Evolutionary conservation across 2,797 vertebrate genomes (phyloP).

Genomic region (Anguilla anguilla): DNA sequence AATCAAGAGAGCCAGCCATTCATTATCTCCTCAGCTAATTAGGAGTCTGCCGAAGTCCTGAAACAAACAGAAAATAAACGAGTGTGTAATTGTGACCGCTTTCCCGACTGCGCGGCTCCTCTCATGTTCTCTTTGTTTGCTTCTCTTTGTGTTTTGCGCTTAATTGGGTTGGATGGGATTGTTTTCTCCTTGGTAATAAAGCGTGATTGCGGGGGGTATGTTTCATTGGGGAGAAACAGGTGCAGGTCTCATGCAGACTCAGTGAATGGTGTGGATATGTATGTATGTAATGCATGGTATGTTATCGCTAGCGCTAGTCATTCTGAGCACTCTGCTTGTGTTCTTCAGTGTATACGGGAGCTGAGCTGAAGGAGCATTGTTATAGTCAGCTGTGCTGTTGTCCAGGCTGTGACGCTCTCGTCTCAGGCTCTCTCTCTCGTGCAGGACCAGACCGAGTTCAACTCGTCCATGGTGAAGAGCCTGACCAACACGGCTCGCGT

Average conservation of each 20-base stretch:
- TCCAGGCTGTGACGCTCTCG: neutral
- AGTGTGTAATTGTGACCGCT: conserved; percentile 1
- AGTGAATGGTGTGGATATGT: neutral
- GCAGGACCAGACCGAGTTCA: conserved; percentile 93
- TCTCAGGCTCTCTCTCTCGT: conserved; percentile 5
- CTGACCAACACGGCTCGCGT: conserved; percentile 92
- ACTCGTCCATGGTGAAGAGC: conserved; percentile 91
- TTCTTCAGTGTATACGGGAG: neutral
- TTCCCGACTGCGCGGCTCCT: neutral
- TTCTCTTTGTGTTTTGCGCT: neutral
- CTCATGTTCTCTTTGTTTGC: conserved; percentile 32
- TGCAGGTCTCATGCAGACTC: neutral
- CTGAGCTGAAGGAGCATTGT: neutral
- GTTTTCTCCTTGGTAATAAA: neutral
- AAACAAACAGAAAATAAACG: conserved; percentile 22
- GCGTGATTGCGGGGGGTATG: neutral
- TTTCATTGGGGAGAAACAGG: neutral
- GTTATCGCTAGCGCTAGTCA: neutral
- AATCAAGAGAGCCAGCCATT: conserved; percentile 42
- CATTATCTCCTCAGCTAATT: conserved; percentile 48
- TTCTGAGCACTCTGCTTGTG: neutral
- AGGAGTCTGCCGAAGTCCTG: conserved; percentile 36
- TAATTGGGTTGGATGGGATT: neutral
- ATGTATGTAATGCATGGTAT: neutral
- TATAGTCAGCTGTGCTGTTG: neutral